Evolutionary conservation across 2,797 vertebrate genomes (phyloP), one percentile per base, ranked within the genome.

Genomic region (Spinus olivaceus): DNA sequence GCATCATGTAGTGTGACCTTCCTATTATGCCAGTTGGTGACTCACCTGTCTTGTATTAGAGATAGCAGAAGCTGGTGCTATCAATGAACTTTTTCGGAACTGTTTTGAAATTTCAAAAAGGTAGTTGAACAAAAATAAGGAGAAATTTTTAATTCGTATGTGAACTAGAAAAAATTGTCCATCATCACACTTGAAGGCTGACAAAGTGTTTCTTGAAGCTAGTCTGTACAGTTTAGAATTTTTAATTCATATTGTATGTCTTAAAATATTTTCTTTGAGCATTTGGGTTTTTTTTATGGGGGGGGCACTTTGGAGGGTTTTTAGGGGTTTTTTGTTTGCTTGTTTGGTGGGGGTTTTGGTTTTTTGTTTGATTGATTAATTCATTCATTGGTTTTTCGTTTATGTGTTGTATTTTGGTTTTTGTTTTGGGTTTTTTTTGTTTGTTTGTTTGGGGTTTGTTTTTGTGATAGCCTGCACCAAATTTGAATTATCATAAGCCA

Each of bases 201-300:
- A 66, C 11, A 61, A 86, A 51, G 14, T 14, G 2, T 12, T 88
- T 73, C 22, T 30, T 59, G 18, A 69, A 81, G 6, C 2, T 54
- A 25, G 28, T 54, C 10, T 61, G 7, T 41, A 4, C 1, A n/a
- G 21, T 84, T 60, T 18, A 24, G 19, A 1, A 21, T 41, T 81
- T 67, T 25, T 12, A 14, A 46, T 63, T 87, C 0, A 0, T 50
- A 35, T 32, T 50, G 0, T 46, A 3, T 12, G 4, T 23, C 22
- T 65, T 63, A 33, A 79, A 76, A 54, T 53, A 64, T 64, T 72
- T 86, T n/a, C 3, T 51, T 71, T 44, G 32, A 3, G 3, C 28
- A 2, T 14, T 33, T 28, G 12, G 14, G 8, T 8, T 19, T 42
- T 14, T 35, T 33, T 28, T 22, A 41, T 16, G 3, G 4, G 8